Conservation (phyloP, 2,797 vertebrate genomes). For the Phyllotis vaccarum region DNA sequence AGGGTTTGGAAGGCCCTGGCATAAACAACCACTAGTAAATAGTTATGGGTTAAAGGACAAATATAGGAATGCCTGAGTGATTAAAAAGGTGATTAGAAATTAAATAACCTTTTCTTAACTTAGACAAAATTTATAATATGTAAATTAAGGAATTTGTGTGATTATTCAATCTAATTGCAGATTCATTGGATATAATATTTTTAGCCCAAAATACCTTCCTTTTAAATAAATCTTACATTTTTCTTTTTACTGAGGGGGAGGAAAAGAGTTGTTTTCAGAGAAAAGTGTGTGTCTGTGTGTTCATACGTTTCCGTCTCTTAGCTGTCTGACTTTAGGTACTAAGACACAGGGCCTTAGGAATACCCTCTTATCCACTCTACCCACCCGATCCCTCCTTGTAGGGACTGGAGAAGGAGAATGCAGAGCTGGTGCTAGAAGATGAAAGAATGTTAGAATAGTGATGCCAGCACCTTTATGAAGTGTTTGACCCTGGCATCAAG, state of each 20-base stretch:
- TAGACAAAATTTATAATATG: constrained; percentile 37
- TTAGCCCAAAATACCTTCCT: constrained; percentile 21
- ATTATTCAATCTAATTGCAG: constrained; percentile 39
- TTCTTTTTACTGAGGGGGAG: background rate
- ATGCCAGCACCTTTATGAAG: background rate
- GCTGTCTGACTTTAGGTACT: constrained; percentile 5
- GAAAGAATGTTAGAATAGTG: background rate
- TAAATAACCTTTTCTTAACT: background rate
- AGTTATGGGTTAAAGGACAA: background rate
- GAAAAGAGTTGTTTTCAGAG: background rate
- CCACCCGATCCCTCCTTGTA: background rate
- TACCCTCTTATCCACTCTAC: background rate
- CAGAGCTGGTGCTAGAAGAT: background rate
- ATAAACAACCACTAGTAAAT: background rate
- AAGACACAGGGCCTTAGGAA: background rate
- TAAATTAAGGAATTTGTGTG: constrained; percentile 30
- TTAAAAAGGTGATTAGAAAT: background rate
- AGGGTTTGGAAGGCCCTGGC: background rate
- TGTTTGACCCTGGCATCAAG: background rate
- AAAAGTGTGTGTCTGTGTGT: background rate
- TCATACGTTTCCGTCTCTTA: background rate
- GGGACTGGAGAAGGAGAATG: background rate
- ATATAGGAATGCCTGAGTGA: background rate
- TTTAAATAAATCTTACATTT: background rate
- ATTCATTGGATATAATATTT: constrained; percentile 24